Base-by-base conservation (phyloP, 2,888 invertebrate species). In the Cecidostiba fungosa region DNA sequence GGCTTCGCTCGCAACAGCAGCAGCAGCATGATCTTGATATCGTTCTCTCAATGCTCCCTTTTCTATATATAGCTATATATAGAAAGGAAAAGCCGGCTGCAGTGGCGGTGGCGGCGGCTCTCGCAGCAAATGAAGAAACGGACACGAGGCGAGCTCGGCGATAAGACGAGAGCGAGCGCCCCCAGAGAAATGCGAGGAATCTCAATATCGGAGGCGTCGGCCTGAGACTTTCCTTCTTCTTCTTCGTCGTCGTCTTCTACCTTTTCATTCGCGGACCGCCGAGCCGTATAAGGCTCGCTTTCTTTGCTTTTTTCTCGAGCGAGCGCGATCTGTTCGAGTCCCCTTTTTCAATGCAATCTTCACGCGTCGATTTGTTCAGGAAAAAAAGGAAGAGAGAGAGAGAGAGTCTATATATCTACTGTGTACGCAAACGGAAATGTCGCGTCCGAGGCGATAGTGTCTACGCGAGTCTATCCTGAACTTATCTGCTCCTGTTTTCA, bases 91-190 rank as follows among this genome's bases (percentile, higher is more conserved):
- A 23, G 8, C n/a, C 39, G 39, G 2, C 12, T 43, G 39, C 23
- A 47, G 73, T 12, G 19, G 43, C 23, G 47, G 73, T 6, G 23
- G 43, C 3, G 36, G 29, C 70, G n/a, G n/a, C n/a, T n/a, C n/a
- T 77, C 43, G 50, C 26, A 23, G 78, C 79, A 85, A 85, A 83
- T 85, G 85, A 85, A 85, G 85, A 85, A 85, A 85, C 72, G 82
- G 85, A 85, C 85, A 82, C 78, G 85, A 47, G 76, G 12, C 73
- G 76, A 5, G 2, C 39, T n/a, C 76, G 29, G 50, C 77, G 80
- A 85, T 81, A 85, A 77, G 78, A 50, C 77, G 54, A 19, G 73
- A 23, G 70, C 32, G 1, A 70, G 70, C 70, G 8, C 32, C 74
- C 72, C 69, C 47, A 23, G 82, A 85, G 83, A 82, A 85, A 85